Evolutionary conservation across 2,113 vertebrate species (phyloP), one percentile per base, ranked within the genome.

Genomic region (Lampris incognitus): DNA sequence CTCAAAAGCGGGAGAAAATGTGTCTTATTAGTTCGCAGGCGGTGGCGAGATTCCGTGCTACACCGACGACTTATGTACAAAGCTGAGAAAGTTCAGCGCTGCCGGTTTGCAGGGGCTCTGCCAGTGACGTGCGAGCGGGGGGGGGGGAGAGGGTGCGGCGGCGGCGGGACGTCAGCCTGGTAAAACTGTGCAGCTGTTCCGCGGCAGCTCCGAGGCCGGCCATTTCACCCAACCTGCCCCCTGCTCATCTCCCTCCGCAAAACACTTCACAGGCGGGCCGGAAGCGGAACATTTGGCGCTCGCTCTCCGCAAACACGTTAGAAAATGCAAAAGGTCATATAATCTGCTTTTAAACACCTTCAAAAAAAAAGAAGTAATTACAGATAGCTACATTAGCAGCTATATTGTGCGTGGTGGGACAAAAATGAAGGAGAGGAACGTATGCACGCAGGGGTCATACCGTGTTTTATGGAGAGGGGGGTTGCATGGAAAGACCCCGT

Each of bases 31-130:
- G 90, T 92, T 97, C 93, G 90, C 96, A 89, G 0, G 0, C 62
- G 76, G 90, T 60, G 83, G 90, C 6, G 41, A 95, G 91, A 96
- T 97, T 96, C 95, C 85, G 64, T 76, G 86, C 85, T 78, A 79
- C 0, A 0, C 67, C 66, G 94, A 86, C 84, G 93, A 94, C 94
- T 94, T 94, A 92, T 87, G 92, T 87, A 89, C 87, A 92, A 91
- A 91, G 90, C 87, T 91, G 93, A 5, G 77, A 93, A 93, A 92
- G 87, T 51, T 9, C 59, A 81, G 57, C 44, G 75, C 82, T 88
- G 84, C 90, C 75, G 88, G 89, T 91, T 77, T 87, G 71, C 86
- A 88, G 88, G 88, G 84, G 85, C 83, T 70, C 74, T 61, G 40
- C 37, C 54, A 65, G 75, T 49, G 68, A 89, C 72, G 50, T 83